Percentiles rank a stretch among this genome's conserved stretches.
phyloP scores from a whole-genome alignment of 2,113 vertebrate species.

The Phaethornis superciliosus region DNA sequence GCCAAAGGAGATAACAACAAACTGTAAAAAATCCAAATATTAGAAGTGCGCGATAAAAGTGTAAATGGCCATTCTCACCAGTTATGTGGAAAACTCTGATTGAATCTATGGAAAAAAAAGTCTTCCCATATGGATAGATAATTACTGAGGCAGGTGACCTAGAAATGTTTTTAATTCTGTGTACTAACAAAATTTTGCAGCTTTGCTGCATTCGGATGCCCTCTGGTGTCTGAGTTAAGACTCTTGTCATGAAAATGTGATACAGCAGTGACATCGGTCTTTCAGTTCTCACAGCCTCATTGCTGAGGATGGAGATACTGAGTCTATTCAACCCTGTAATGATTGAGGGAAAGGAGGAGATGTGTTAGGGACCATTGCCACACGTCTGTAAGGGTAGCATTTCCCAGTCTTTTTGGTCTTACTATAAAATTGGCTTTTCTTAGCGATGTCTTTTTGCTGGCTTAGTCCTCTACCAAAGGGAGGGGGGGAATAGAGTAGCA shows the following conservation, averaged over 20 bases:
- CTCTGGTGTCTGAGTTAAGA: not conserved
- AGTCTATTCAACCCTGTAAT: not conserved
- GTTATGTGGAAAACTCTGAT: not conserved
- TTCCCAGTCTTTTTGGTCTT: not conserved
- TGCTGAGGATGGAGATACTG: not conserved
- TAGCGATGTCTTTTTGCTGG: not conserved
- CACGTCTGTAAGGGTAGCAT: not conserved
- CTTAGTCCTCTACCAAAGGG: not conserved
- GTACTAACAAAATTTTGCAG: not conserved
- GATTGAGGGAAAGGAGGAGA: not conserved
- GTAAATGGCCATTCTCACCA: not conserved
- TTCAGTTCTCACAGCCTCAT: not conserved
- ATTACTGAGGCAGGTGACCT: not conserved
- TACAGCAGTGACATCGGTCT: not conserved
- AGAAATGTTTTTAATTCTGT: not conserved
- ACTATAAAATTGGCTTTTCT: not conserved
- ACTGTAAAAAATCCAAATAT: not conserved
- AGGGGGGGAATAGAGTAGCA: not conserved
- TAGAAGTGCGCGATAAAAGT: not conserved
- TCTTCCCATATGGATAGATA: not conserved
- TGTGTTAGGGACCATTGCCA: not conserved
- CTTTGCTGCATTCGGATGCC: constrained; percentile 5
- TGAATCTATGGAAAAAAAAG: not conserved
- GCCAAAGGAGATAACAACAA: not conserved
- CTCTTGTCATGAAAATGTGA: not conserved